Evolutionary conservation across 2,797 vertebrate species (phyloP), one percentile per base, ranked within the genome.

Genomic region (Anisognathus igniventris): DNA sequence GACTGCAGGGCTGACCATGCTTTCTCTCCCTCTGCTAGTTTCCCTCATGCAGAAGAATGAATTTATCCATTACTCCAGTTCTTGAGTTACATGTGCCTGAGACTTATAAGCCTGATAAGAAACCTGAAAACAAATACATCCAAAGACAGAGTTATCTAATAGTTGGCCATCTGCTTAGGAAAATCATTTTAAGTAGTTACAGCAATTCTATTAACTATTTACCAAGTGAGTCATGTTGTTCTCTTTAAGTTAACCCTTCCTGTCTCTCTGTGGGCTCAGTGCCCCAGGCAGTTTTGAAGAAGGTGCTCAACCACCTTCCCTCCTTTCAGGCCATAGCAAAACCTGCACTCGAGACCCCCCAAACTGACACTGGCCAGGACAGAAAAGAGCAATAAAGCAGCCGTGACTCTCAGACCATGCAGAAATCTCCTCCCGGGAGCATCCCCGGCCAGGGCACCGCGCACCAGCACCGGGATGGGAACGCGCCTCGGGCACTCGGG

Each of bases 131-230:
- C 87, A 96, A 95, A 95, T 39, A 88, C n/a, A 84, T 81, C 70
- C 73, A 51, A 79, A 71, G 91, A 86, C 66, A 0, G 4, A 92
- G 83, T 92, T 94, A 94, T 93, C 86, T 87, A 92, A 95, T 39
- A 89, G 88, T 13, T 79, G 76, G 71, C 96, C 93, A 94, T 95
- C 92, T 95, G 89, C 89, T 95, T 73, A 30, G 82, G 67, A 91
- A 93, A 95, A 91, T 84, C 45, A 94, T 95, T 96, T 94, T 71
- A 89, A 90, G 90, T 70, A 95, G 84, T 84, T 88, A 86, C 6
- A 5, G 85, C 85, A 94, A 88, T 93, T 93, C 88, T 83, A 83
- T 90, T 87, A 73, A 73, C 87, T 93, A 66, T 96, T 97, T 92
- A 84, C 85, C 21, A 85, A 72, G 70, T 92, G 92, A 96, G 89